A percentile compares a stretch with the other conserved stretches of the same genome.
These are phyloP conservation scores for Papilio gigon DNA, from an alignment of 2,888 invertebrate genomes.

Conservation along the genomic window DNA sequence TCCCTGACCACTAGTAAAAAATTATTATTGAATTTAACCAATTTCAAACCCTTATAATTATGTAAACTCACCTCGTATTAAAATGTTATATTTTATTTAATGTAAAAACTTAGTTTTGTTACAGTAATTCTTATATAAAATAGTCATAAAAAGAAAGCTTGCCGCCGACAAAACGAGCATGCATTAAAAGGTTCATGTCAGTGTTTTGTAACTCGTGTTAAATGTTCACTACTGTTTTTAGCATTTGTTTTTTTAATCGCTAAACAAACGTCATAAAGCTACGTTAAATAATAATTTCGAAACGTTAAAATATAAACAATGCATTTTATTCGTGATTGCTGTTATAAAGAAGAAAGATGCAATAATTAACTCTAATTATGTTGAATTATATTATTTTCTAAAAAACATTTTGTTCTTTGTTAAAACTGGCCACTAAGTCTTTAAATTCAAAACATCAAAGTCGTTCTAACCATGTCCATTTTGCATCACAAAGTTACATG, in stretches of 20 bases:
- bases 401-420: background rate
- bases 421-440: background rate
- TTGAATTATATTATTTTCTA: background rate
- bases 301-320: no score
- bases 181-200: slow-evolving; percentile 5
- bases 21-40: no score
- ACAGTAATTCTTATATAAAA: slow-evolving; percentile 10
- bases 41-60: no score
- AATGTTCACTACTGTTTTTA: no score
- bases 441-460: slow-evolving; percentile 39
- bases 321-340: no score
- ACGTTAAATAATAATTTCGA: background rate
- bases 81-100: background rate
- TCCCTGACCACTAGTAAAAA: no score
- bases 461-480: slow-evolving; percentile 66
- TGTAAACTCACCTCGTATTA: no score
- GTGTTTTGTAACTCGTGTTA: slow-evolving; percentile 7
- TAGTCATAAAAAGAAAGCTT: background rate
- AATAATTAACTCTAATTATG: no score
- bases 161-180: background rate
- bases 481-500: slow-evolving; percentile 81
- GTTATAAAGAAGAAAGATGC: no score
- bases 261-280: background rate
- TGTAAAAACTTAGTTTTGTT: background rate
- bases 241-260: background rate